Evolutionary conservation across 2,888 invertebrate genomes (phyloP).

Genomic region (Catocala sponsa): DNA sequence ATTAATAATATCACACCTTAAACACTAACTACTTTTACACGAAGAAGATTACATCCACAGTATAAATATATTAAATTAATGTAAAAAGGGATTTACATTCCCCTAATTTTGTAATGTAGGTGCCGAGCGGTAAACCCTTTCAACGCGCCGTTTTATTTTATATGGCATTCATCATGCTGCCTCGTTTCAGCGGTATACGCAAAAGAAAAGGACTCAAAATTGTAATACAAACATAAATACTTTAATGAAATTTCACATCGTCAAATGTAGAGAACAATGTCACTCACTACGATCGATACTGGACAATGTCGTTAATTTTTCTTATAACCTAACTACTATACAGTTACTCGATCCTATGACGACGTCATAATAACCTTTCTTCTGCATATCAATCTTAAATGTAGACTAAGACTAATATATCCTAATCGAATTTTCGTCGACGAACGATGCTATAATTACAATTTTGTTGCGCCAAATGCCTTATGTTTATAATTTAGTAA

Average conservation of each 20-base stretch:
- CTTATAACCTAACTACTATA: no score
- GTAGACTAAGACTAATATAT: no score
- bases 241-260: no score
- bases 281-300: no score
- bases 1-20: background rate
- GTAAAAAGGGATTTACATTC: background rate
- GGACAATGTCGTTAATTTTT: no score
- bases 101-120: slow-evolving; percentile 1
- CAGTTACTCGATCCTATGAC: no score
- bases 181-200: no score
- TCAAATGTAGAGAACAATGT: no score
- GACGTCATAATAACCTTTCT: no score
- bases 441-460: background rate
- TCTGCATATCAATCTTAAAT: no score
- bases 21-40: background rate
- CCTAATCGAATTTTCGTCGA: background rate
- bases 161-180: background rate
- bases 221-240: no score
- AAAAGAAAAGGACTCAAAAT: no score
- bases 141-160: background rate
- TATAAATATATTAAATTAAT: background rate
- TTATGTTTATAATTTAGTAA: slow-evolving; percentile 15
- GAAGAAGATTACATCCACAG: background rate
- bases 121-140: slow-evolving; percentile 1
- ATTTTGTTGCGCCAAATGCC: slow-evolving; percentile 5